A percentile compares a stretch with the other conserved stretches of the same genome.
Conservation (phyloP, 2,888 invertebrate species). For the Molorchus minor region DNA sequence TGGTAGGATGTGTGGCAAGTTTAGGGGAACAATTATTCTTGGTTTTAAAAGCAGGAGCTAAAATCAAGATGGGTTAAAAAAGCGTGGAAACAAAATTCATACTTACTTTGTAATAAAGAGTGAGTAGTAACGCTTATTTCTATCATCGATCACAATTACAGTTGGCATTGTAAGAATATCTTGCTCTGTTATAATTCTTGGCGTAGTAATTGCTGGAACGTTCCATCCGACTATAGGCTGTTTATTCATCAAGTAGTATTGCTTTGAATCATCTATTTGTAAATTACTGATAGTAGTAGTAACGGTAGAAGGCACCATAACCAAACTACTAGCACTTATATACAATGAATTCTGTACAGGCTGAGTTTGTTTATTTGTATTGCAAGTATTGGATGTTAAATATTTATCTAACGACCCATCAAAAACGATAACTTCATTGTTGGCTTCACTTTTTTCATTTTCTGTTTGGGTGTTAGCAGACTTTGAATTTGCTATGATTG, state of each 20-base stretch:
- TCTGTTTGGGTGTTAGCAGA: not conserved
- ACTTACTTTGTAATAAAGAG: not conserved
- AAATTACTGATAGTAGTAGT: not conserved
- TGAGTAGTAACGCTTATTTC: not conserved
- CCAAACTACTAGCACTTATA: conserved; percentile 9
- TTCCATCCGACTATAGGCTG: conserved; percentile 1
- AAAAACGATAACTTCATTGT: conserved; percentile 38
- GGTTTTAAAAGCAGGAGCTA: conserved; percentile 9
- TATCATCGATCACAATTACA: conserved; percentile 49
- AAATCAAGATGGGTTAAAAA: conserved; percentile 3
- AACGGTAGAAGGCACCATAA: conserved; percentile 14
- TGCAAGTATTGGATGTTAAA: conserved; percentile 26
- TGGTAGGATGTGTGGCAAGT: conserved; percentile 14
- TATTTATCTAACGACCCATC: conserved; percentile 43
- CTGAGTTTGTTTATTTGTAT: conserved; percentile 12
- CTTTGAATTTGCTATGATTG: conserved; percentile 40
- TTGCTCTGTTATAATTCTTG: conserved; percentile 46
- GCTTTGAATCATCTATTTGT: conserved; percentile 9
- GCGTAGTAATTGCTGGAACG: conserved; percentile 6
- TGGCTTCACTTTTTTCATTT: conserved; percentile 3
- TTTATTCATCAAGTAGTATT: conserved; percentile 20
- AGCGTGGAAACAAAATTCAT: not conserved
- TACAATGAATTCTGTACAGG: conserved; percentile 24
- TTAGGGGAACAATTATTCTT: conserved; percentile 2
- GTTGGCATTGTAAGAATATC: conserved; percentile 59